Conservation (phyloP, 2,113 vertebrate species). For the Sminthopsis crassicaudata region DNA sequence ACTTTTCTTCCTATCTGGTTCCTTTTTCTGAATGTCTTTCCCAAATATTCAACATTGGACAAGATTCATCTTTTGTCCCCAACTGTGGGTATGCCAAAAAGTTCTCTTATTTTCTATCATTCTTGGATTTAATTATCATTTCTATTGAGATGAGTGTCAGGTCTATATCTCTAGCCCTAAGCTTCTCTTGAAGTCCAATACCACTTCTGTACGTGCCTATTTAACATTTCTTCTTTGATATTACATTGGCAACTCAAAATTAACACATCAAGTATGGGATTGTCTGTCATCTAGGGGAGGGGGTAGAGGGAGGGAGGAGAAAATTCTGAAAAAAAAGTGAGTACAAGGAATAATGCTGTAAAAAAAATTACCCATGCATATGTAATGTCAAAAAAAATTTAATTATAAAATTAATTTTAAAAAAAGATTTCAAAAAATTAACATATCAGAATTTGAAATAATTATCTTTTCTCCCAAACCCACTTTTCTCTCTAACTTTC, state of each 20-base stretch:
- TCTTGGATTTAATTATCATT: background rate
- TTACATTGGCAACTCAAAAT: background rate
- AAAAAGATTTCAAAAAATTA: too few relatives aligned
- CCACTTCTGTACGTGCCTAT: background rate
- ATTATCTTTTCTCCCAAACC: too few relatives aligned
- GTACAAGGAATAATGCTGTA: too few relatives aligned
- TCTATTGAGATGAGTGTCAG: background rate
- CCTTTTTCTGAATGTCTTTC: background rate
- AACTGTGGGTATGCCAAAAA: background rate
- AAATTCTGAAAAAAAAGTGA: too few relatives aligned
- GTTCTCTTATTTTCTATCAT: background rate
- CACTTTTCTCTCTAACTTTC: too few relatives aligned
- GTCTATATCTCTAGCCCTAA: background rate
- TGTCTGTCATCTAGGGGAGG: too few relatives aligned
- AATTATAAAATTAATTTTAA: too few relatives aligned
- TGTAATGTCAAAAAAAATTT: too few relatives aligned
- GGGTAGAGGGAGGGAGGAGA: too few relatives aligned
- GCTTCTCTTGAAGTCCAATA: background rate
- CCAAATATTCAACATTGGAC: background rate
- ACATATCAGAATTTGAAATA: too few relatives aligned
- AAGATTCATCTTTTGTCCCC: background rate
- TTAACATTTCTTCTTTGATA: background rate
- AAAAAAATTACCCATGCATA: too few relatives aligned
- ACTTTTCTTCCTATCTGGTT: background rate
- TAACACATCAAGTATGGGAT: too few relatives aligned